Percentiles rank a stretch among this genome's conserved stretches.
phyloP scores from a whole-genome alignment of 1,140 invertebrate species.

The Calephelis nemesis region DNA sequence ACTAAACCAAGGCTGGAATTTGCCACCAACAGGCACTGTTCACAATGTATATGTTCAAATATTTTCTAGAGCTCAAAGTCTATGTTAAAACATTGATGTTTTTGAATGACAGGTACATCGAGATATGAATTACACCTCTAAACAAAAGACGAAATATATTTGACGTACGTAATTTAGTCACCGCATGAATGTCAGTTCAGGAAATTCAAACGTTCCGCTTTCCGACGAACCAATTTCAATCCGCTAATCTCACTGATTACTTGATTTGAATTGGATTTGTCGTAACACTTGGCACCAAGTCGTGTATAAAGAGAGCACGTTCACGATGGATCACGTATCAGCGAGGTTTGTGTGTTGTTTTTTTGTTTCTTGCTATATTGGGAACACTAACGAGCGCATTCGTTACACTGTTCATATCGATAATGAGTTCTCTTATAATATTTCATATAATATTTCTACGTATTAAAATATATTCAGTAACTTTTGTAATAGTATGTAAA shows the following conservation, averaged over 20 bases:
- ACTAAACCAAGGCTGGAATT: too few species aligned
- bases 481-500: too few species aligned
- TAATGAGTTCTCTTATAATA: too few species aligned
- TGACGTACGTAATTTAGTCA: neutral
- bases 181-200: conserved; percentile 2
- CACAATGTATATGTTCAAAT: too few species aligned
- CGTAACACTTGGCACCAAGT: conserved; percentile 10
- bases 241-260: conserved; percentile 14
- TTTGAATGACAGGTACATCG: neutral
- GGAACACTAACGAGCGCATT: neutral
- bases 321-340: conserved; percentile 3
- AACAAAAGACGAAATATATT: neutral
- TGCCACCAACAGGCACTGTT: too few species aligned
- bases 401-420: too few species aligned
- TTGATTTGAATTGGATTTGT: conserved; percentile 17
- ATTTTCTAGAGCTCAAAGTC: too few species aligned
- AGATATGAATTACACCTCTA: neutral
- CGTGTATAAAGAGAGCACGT: conserved; percentile 6
- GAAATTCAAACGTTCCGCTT: neutral
- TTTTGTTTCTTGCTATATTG: neutral
- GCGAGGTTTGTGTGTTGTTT: neutral
- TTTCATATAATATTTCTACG: too few species aligned
- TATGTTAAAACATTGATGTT: too few species aligned
- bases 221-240: conserved; percentile 13
- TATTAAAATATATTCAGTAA: too few species aligned